Evolutionary conservation across 2,113 vertebrate species (phyloP).

Genomic region (Centropus unirufus): DNA sequence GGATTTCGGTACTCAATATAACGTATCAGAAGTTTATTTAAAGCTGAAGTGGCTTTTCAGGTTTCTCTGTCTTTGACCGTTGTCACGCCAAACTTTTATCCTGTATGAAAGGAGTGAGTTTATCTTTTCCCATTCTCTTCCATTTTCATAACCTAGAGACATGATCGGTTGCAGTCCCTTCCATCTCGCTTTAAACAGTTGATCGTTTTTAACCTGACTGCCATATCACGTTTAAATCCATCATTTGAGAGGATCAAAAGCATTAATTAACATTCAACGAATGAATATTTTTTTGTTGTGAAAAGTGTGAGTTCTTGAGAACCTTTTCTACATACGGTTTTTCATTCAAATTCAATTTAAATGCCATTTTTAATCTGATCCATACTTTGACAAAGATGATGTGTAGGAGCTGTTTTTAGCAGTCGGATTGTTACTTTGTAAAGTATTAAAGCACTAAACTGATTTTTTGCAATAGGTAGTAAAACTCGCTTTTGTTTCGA

Average conservation of each 20-base stretch:
- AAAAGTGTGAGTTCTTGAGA: conserved; percentile 36
- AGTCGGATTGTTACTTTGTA: conserved; percentile 73
- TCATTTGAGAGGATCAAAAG: conserved; percentile 14
- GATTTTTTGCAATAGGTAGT: conserved; percentile 80
- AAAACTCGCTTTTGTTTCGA: conserved; percentile 78
- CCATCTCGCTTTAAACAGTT: background rate
- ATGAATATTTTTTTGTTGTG: conserved; percentile 22
- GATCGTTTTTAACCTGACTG: background rate
- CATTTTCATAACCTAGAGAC: background rate
- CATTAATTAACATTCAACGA: background rate
- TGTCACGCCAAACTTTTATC: background rate
- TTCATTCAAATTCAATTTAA: conserved; percentile 46
- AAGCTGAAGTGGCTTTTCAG: background rate
- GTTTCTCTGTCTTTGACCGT: background rate
- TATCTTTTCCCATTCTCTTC: background rate
- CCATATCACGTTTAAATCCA: background rate
- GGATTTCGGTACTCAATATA: background rate
- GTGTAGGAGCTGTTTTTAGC: conserved; percentile 71
- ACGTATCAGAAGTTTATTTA: background rate
- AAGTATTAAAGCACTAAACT: conserved; percentile 77
- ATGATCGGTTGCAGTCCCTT: background rate
- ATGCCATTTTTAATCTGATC: conserved; percentile 65
- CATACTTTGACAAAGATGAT: conserved; percentile 62
- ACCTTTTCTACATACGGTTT: conserved; percentile 54
- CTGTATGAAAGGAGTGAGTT: background rate